Base-by-base conservation (phyloP, 2,113 vertebrate species). In the Acanthochromis polyacanthus region DNA sequence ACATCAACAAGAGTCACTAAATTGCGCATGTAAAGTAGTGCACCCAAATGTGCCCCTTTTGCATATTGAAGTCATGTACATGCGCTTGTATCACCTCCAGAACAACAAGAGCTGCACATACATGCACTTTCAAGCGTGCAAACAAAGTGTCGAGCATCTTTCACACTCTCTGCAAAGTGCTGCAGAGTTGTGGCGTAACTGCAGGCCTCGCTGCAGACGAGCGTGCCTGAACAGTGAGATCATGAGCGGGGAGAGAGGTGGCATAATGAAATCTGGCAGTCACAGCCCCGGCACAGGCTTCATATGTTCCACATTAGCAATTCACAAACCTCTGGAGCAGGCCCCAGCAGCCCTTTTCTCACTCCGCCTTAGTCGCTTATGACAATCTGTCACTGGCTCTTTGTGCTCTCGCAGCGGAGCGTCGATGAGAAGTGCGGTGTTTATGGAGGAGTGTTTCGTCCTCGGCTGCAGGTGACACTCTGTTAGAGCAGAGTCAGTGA, bases 281-380 rank as follows among this genome's bases (percentile, higher is more conserved):
- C 89, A 75, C 84, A 17, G 91, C 92, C 85, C 8, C 46, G 79
- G 83, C 80, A 0, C 14, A 91, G 91, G 92, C 93, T 92, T 96
- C 94, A 94, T 96, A 95, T 95, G 92, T 96, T 96, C 94, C 93
- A 94, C 91, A 94, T 96, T 92, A 93, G 89, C 87, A 82, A 92
- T 90, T 88, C 91, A 85, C 89, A 90, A 88, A 86, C 83, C 91
- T 86, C 87, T 84, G 86, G 84, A 88, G 89, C 91, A 78, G 75
- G 86, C 71, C 71, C 65, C 82, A 51, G 85, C 79, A 93, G 89
- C 88, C 80, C 19, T 80, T 81, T 79, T 38, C 89, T 88, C 82
- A 75, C 88, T 87, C 76, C 65, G 80, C 86, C 79, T 86, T 80
- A 82, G 76, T 92, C 79, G 66, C 88, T 90, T 89, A 89, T 93